Evolutionary conservation across 2,113 vertebrate genomes (phyloP), one percentile per base, ranked within the genome.

Genomic region (Taxidea taxus): DNA sequence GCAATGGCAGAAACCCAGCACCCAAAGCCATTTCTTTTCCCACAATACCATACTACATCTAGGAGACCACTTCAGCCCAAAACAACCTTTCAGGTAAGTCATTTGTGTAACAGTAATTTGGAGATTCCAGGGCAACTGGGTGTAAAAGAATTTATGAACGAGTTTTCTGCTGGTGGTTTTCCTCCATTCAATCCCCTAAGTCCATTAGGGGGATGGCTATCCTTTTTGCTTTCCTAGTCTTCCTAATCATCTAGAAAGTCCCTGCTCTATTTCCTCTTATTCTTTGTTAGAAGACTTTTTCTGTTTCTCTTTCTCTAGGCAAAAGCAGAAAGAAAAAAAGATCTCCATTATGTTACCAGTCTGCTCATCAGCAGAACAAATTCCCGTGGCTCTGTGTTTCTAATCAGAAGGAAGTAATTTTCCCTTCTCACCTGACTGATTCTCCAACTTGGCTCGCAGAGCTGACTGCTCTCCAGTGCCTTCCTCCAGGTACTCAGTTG

Each of bases 381-480:
- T 95, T 78, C 95, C 91, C 95, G 83, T 25, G 87, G 68, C 78
- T 91, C 75, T 86, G 34, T 44, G 47, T 75, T 94, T 97, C 94
- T 96, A 97, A 97, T 97, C 94, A 97, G 83, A 91, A 93, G 68
- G 78, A 97, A 96, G 88, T 74, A 89, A 97, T 98, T 95, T 95
- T 62, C 70, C 86, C 34, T 97, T 97, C 96, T 92, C 88, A 96
- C 86, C 91, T 95, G 94, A 91, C 66, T 97, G 94, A 78, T 66
- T 95, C 54, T 84, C 88, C 83, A 87, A 8, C 68, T 84, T 97
- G 94, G 78, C 74, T 90, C 81, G 72, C 54, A 25, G 31, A 78
- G 58, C 78, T 72, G 29, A 94, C 51, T 89, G 72, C 49, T 94
- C 42, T 64, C 47, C 49, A 60, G 6, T 14, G 47, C 87, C 58